Conservation (phyloP, 2,113 vertebrate species). For the Mastomys natalensis region DNA sequence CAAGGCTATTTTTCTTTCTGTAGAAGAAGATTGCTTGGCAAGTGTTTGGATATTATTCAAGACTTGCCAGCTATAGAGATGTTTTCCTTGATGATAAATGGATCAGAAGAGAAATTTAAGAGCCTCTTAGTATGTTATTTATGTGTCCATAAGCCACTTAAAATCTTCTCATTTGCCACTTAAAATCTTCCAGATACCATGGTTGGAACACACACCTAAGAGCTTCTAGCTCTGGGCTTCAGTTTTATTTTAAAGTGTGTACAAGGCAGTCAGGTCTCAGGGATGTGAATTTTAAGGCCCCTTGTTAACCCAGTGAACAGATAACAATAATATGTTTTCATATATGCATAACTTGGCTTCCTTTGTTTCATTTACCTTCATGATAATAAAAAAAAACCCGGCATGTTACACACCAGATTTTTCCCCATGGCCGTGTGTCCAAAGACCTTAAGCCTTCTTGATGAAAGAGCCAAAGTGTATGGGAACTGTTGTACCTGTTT, state of each 20-base stretch:
- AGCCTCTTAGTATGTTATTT: neutral
- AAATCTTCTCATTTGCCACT: neutral
- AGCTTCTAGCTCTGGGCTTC: neutral
- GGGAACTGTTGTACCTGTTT: neutral
- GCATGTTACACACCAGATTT: neutral
- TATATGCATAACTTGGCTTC: neutral
- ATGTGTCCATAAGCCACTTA: neutral
- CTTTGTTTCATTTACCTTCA: neutral
- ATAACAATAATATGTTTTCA: slow-evolving; percentile 26
- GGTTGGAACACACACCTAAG: neutral
- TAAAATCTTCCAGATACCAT: neutral
- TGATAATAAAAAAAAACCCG: neutral
- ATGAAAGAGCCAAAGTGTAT: neutral
- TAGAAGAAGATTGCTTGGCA: neutral
- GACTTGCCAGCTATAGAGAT: neutral
- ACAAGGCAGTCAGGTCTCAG: neutral
- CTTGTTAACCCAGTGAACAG: neutral
- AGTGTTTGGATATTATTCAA: neutral
- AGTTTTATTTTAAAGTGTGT: slow-evolving; percentile 20
- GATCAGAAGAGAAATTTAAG: neutral
- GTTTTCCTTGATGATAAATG: slow-evolving; percentile 27
- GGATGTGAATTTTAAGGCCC: neutral
- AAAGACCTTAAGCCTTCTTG: slow-evolving; percentile 1
- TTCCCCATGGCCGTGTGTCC: neutral
- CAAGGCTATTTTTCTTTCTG: neutral